Conservation (phyloP, 2,797 vertebrate species). For the Neomorphus geoffroyi region DNA sequence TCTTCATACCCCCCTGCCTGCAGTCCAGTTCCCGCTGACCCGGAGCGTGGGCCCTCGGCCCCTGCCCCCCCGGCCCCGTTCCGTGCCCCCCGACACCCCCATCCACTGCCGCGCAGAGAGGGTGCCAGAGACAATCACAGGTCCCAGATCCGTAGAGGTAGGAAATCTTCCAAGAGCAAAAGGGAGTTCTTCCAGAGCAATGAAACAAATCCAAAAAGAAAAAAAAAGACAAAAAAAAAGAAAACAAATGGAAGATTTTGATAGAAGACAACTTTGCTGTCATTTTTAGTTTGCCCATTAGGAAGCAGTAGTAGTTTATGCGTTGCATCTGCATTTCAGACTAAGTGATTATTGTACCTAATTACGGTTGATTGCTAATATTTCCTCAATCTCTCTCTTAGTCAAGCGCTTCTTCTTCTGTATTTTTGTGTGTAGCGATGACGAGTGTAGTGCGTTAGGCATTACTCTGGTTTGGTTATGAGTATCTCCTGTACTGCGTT, state of each 20-base stretch:
- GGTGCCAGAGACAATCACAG: conserved; percentile 94
- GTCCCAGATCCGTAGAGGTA: conserved; percentile 77
- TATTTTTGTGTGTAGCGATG: conserved; percentile 78
- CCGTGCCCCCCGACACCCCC: background rate
- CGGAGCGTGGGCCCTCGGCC: background rate
- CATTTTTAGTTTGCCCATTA: conserved; percentile 80
- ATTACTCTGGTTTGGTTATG: conserved; percentile 83
- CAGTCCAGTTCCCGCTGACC: background rate
- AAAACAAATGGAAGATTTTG: conserved; percentile 84
- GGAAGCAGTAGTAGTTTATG: conserved; percentile 81
- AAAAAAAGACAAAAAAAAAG: conserved; percentile 67
- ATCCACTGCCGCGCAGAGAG: conserved; percentile 76
- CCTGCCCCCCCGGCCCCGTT: background rate
- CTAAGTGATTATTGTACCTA: conserved; percentile 81
- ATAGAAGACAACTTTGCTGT: conserved; percentile 83
- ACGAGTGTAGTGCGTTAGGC: conserved; percentile 79
- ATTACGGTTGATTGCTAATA: conserved; percentile 79
- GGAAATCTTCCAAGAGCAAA: conserved; percentile 78
- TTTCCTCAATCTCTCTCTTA: conserved; percentile 76
- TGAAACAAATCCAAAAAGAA: conserved; percentile 23
- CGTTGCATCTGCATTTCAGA: conserved; percentile 83
- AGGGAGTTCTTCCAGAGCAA: conserved; percentile 85
- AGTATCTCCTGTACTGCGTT: conserved; percentile 85
- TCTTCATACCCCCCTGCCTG: conserved; percentile 8
- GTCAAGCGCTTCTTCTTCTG: conserved; percentile 82